These are phyloP conservation scores for Pseudorasbora parva DNA, from an alignment of 2,113 vertebrate species.

Conservation along the genomic window DNA sequence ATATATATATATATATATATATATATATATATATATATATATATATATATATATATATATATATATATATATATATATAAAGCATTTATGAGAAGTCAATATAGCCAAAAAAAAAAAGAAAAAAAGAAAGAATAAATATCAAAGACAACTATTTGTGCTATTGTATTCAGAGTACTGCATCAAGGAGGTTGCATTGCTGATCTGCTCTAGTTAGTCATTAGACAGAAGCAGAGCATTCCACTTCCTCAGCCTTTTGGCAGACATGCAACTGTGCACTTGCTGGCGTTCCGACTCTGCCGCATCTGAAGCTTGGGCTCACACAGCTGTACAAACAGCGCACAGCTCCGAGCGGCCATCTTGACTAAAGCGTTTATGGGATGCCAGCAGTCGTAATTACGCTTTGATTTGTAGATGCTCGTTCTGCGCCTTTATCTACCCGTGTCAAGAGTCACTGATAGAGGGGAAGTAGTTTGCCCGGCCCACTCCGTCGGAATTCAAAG, in stretches of 20 bases:
- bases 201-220: conserved; percentile 50
- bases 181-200: conserved; percentile 19
- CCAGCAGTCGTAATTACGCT: conserved; percentile 62
- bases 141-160: not conserved
- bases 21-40: no score
- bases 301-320: conserved; percentile 54
- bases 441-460: conserved; percentile 69
- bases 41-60: no score
- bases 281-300: conserved; percentile 47
- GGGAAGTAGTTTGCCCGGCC: conserved; percentile 48
- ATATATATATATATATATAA: no score
- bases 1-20: no score
- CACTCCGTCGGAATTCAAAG: conserved; percentile 66
- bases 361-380: conserved; percentile 58
- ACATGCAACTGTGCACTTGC: conserved; percentile 47
- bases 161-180: not conserved
- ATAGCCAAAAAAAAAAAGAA: not conserved
- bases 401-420: conserved; percentile 69
- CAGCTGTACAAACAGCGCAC: conserved; percentile 60
- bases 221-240: conserved; percentile 45
- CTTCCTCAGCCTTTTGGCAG: conserved; percentile 37
- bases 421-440: conserved; percentile 68
- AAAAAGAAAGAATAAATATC: not conserved
- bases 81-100: no score
- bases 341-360: conserved; percentile 61